Evolutionary conservation across 1,140 invertebrate species (phyloP).

Genomic region (Drosophila neocordata): DNA sequence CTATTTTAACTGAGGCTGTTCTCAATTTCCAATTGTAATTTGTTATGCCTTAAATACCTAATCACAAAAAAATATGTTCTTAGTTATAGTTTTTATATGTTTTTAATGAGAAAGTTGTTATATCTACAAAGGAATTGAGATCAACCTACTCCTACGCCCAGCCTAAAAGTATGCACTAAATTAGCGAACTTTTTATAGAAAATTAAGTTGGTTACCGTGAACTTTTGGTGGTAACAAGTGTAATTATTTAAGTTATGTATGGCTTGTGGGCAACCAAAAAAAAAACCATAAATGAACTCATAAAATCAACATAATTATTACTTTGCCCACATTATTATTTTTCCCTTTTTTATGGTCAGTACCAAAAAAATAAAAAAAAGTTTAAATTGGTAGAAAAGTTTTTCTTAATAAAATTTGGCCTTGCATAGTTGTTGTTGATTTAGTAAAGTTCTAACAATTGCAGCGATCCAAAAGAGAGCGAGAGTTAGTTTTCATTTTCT

Average conservation of each 20-base stretch:
- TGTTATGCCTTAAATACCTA: not conserved
- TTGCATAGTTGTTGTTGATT: not conserved
- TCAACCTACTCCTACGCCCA: not conserved
- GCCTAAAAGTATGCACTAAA: constrained; percentile 11
- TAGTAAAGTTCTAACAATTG: constrained; percentile 1
- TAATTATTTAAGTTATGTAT: constrained; percentile 2
- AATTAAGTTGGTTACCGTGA: not conserved
- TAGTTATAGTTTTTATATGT: not conserved
- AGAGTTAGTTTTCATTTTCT: not conserved
- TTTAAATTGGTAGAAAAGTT: not conserved
- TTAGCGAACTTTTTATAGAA: not conserved
- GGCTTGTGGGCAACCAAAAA: constrained; percentile 4
- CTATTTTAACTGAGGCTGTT: not conserved
- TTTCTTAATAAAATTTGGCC: not conserved
- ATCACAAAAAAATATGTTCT: not conserved
- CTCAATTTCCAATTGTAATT: not conserved
- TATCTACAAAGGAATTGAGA: not conserved
- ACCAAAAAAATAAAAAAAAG: not conserved
- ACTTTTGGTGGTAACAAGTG: not conserved
- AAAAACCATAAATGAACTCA: not conserved
- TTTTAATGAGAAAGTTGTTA: too few species aligned
- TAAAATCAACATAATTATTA: constrained; percentile 11
- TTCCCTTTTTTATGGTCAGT: not conserved
- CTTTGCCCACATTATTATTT: constrained; percentile 1
- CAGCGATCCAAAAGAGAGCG: not conserved